Evolutionary conservation across 2,797 vertebrate genomes (phyloP), one percentile per base, ranked within the genome.

Genomic region (Gobio occitaniae): DNA sequence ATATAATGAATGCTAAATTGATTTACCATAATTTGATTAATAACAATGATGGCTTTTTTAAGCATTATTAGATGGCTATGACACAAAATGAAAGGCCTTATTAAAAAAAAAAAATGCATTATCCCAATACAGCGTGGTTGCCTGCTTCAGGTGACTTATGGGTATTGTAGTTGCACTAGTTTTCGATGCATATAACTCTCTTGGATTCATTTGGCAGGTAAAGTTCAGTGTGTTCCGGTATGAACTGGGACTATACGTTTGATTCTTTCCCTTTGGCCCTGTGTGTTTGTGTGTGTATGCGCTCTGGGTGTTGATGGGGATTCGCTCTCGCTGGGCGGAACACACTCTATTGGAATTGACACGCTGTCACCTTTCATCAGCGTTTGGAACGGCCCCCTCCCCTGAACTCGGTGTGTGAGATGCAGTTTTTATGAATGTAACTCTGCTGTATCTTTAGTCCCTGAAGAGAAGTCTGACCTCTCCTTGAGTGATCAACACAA

Each of bases 351-450:
- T 91, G 91, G 91, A 94, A 93, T 92, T 94, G 94, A 95, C 91
- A 72, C 86, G 16, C 90, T 94, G 94, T 94, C 95, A 90, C 90
- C 72, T 92, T 90, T 82, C 89, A 95, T 95, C 93, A 94, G 88
- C 80, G 89, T 93, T 92, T 86, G 90, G 88, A 86, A 69, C 83
- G 66, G 84, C 77, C 77, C 68, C 77, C 84, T 85, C 56, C 77
- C 32, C 21, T 54, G 54, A 72, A 90, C 87, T 87, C 82, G 54
- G 84, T 88, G 85, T 89, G 89, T 89, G 85, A 38, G 56, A 79
- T 61, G 71, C 61, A 52, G 25, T 76, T 82, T 93, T 84, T 88
- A 82, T 81, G 78, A 91, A 90, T 89, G 84, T 86, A 86, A 84
- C 78, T 63, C 85, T 65, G 83, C 74, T 86, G 78, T 75, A 71